These are phyloP conservation scores for Drosophila willistoni DNA, from an alignment of 1,140 invertebrate species.

Conservation along the genomic window DNA sequence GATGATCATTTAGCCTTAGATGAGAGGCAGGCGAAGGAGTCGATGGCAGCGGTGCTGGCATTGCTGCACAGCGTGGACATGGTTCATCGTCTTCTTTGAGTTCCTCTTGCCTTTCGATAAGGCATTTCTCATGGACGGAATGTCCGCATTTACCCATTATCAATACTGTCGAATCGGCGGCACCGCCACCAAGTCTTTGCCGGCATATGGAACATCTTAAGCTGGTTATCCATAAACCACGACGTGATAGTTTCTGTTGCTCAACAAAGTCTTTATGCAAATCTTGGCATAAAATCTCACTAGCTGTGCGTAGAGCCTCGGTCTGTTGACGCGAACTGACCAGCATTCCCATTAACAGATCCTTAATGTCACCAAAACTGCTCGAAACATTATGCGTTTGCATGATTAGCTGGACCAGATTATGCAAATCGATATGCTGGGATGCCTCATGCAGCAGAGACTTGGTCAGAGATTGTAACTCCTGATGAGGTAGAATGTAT, in stretches of 20 bases:
- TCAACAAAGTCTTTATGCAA: conserved; percentile 74
- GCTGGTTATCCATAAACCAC: conserved; percentile 72
- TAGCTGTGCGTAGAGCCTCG: conserved; percentile 76
- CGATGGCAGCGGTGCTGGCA: background rate
- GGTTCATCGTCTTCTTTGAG: conserved; percentile 9
- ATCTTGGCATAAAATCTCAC: conserved; percentile 80
- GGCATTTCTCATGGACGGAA: conserved; percentile 69
- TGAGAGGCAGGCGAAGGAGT: background rate
- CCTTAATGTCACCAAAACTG: conserved; percentile 84
- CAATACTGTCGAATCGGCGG: conserved; percentile 62
- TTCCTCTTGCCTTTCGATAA: conserved; percentile 32
- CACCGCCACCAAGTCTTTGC: conserved; percentile 52
- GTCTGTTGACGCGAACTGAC: conserved; percentile 83
- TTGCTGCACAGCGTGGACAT: conserved; percentile 62
- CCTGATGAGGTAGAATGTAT: conserved; percentile 69
- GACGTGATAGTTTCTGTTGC: conserved; percentile 49
- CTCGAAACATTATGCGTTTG: conserved; percentile 79
- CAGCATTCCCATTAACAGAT: conserved; percentile 84
- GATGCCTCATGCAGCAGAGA: conserved; percentile 84
- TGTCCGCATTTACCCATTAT: conserved; percentile 75
- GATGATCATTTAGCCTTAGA: conserved; percentile 6
- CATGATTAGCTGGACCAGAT: conserved; percentile 84
- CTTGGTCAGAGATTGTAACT: conserved; percentile 78
- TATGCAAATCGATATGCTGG: conserved; percentile 84
- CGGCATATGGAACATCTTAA: conserved; percentile 76